phyloP scores from a whole-genome alignment of 2,888 invertebrate species.

The Hermaeophaga mercurialis region DNA sequence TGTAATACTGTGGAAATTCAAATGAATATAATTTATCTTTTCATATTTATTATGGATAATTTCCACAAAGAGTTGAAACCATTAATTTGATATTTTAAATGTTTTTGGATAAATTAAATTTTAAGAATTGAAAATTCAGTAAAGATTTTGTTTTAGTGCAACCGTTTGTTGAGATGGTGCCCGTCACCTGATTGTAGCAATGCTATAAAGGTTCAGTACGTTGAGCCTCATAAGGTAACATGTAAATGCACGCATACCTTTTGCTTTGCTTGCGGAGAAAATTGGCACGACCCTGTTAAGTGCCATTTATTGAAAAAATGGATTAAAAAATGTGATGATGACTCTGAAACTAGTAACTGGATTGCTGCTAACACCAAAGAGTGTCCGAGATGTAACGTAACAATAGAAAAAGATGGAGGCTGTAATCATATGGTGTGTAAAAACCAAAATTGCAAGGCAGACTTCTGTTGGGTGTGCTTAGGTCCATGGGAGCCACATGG shows the following conservation, averaged over 20 bases:
- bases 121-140: too few species aligned
- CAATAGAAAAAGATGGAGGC: conserved; percentile 96
- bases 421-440: conserved; percentile 99
- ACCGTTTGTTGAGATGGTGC: conserved; percentile 95
- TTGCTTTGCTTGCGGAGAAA: conserved; percentile 95
- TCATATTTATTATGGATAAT: too few species aligned
- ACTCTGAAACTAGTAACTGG: conserved; percentile 99
- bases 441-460: conserved; percentile 96
- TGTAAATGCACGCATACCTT: conserved; percentile 93
- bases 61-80: too few species aligned
- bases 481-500: conserved; percentile 99
- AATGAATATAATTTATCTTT: too few species aligned
- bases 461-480: conserved; percentile 99
- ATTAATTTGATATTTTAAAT: too few species aligned
- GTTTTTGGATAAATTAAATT: too few species aligned
- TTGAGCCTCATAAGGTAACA: conserved; percentile 88
- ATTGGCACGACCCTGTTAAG: conserved; percentile 98
- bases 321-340: conserved; percentile 99
- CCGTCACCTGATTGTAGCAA: conserved; percentile 97
- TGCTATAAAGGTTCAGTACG: conserved; percentile 89
- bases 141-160: conserved; percentile 77
- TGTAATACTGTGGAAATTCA: too few species aligned
- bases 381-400: conserved; percentile 97
- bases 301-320: conserved; percentile 92
- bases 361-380: conserved; percentile 99